Conservation (phyloP, 1,140 invertebrate species). For the Grapholita molesta region DNA sequence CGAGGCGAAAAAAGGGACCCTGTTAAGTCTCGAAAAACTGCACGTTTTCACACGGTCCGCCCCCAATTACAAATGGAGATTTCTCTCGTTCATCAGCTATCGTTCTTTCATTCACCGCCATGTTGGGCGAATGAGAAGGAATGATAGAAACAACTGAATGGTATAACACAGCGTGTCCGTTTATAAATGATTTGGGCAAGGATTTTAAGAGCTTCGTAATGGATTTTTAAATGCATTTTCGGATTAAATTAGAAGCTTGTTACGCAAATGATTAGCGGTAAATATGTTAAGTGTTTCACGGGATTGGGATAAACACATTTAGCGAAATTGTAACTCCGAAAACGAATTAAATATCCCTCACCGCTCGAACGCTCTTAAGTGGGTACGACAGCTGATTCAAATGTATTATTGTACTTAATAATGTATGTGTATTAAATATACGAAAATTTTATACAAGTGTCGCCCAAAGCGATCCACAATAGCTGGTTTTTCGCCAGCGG, state of each 20-base stretch:
- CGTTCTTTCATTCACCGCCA: constrained; percentile 25
- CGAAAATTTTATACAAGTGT: too few relatives aligned
- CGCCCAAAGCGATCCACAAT: too few relatives aligned
- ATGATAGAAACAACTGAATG: neutral
- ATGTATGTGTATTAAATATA: too few relatives aligned
- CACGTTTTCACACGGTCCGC: constrained; percentile 62
- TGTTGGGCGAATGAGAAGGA: neutral
- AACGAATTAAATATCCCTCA: neutral
- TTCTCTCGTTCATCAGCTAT: constrained; percentile 25
- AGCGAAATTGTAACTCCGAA: neutral
- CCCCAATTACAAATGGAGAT: constrained; percentile 46
- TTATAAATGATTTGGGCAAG: constrained; percentile 35
- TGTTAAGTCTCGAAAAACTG: constrained; percentile 66
- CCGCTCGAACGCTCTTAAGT: neutral
- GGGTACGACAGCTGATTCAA: neutral
- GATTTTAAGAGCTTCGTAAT: constrained; percentile 32
- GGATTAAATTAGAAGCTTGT: constrained; percentile 25
- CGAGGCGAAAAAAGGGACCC: constrained; percentile 66
- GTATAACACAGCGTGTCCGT: constrained; percentile 21
- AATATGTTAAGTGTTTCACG: constrained; percentile 12
- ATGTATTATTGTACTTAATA: neutral
- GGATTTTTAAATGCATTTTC: constrained; percentile 21
- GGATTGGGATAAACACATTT: neutral
- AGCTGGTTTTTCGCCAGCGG: too few relatives aligned
- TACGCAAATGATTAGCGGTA: constrained; percentile 17